Conservation (phyloP, 53 echinoderm and acorn worm genomes). For the Stichopus horrens region DNA sequence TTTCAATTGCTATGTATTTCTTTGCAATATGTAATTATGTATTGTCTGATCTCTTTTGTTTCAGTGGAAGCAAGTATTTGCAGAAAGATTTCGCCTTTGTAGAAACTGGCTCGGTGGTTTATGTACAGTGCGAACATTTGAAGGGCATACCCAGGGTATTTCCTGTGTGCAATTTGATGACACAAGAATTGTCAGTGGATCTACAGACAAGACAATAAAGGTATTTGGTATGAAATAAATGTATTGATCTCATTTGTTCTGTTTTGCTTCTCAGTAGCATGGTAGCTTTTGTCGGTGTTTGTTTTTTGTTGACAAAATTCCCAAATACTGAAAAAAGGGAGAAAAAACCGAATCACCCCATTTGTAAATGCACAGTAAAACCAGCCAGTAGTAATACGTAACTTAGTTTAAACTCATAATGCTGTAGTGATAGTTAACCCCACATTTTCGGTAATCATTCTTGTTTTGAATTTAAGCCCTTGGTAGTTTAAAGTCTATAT, state of each 20-base stretch:
- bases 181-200: constrained; percentile 96
- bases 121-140: constrained; percentile 94
- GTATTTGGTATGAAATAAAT: constrained; percentile 42
- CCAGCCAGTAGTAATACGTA: too few species aligned
- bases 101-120: constrained; percentile 92
- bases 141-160: constrained; percentile 97
- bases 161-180: constrained; percentile 99
- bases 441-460: too few species aligned
- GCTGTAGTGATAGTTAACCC: too few species aligned
- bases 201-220: constrained; percentile 95
- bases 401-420: too few species aligned
- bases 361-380: too few species aligned
- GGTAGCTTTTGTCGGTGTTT: too few species aligned
- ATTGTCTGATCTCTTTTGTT: not conserved
- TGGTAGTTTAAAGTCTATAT: too few species aligned
- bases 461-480: too few species aligned
- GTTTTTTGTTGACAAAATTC: not conserved
- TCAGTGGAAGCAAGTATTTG: constrained; percentile 98
- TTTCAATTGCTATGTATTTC: not conserved
- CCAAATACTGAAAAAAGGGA: not conserved
- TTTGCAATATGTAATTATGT: not conserved
- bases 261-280: not conserved
- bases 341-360: not conserved
- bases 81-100: constrained; percentile 83
- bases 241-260: not conserved